Evolutionary conservation across 1,140 invertebrate genomes (phyloP).

Genomic region (Bombus pyrosoma): DNA sequence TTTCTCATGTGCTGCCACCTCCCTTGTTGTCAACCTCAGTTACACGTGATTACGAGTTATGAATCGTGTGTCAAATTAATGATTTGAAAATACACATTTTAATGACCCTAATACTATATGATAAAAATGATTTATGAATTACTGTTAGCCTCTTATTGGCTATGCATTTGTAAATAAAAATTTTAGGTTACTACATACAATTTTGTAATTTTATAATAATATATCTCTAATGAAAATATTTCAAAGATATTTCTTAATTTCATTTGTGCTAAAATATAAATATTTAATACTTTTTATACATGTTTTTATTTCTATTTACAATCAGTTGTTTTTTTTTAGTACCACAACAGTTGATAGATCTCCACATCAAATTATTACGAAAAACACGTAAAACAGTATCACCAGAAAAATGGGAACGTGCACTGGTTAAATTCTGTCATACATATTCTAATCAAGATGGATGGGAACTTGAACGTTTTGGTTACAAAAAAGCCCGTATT

Average conservation of each 20-base stretch:
- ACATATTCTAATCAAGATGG: slow-evolving; percentile 95
- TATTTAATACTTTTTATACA: not conserved
- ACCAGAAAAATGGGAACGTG: slow-evolving; percentile 95
- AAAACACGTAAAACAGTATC: slow-evolving; percentile 93
- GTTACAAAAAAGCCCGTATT: slow-evolving; percentile 95
- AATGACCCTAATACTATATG: not conserved
- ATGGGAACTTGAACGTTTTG: slow-evolving; percentile 98
- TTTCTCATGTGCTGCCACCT: slow-evolving; percentile 69
- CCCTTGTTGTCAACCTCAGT: slow-evolving; percentile 61
- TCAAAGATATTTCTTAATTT: not conserved
- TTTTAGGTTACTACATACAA: not conserved
- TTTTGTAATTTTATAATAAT: not conserved
- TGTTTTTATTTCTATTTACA: not conserved
- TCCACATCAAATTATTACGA: slow-evolving; percentile 94
- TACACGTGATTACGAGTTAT: slow-evolving; percentile 71
- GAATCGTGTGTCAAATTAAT: slow-evolving; percentile 33
- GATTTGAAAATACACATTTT: not conserved
- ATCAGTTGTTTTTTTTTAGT: slow-evolving; percentile 85
- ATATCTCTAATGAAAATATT: not conserved
- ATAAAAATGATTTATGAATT: not conserved
- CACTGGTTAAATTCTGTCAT: slow-evolving; percentile 95
- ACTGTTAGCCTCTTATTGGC: not conserved
- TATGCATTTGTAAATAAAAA: not conserved
- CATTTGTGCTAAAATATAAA: not conserved
- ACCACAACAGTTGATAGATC: slow-evolving; percentile 89